These are phyloP conservation scores for Leptinotarsa tumamoca DNA, from an alignment of 2,888 invertebrate species.

Conservation along the genomic window DNA sequence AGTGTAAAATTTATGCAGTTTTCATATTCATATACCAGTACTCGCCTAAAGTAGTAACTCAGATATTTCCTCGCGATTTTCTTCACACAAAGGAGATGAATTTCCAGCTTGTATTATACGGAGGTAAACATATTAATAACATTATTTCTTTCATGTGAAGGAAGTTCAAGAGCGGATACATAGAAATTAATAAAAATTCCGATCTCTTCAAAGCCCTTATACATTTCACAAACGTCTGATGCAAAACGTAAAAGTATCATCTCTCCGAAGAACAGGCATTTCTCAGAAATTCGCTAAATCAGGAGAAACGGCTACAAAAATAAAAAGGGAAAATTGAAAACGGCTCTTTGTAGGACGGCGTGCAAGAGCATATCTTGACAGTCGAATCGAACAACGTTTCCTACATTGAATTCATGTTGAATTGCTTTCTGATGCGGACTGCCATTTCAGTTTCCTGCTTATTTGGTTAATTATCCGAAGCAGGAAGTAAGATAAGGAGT, in stretches of 20 bases:
- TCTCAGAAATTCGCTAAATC: conserved; percentile 19
- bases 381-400: not conserved
- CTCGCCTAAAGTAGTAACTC: not conserved
- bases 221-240: conserved; percentile 8
- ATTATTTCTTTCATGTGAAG: conserved; percentile 9
- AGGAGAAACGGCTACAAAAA: conserved; percentile 1
- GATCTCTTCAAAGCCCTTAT: conserved; percentile 13
- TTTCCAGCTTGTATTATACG: not conserved
- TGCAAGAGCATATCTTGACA: conserved; percentile 11
- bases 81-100: not conserved
- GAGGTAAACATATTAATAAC: conserved; percentile 8
- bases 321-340: conserved; percentile 7
- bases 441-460: conserved; percentile 21
- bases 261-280: conserved; percentile 13
- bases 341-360: conserved; percentile 5
- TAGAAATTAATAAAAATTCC: conserved; percentile 18
- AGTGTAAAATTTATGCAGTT: not conserved
- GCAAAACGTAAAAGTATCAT: conserved; percentile 12
- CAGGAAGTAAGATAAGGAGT: conserved; percentile 17
- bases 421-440: conserved; percentile 1
- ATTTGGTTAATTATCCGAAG: conserved; percentile 21
- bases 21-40: not conserved
- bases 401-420: conserved; percentile 15
- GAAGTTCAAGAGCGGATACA: conserved; percentile 3
- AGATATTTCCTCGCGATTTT: not conserved